A percentile compares a stretch with the other conserved stretches of the same genome.
Conservation (phyloP, 2,797 vertebrate species). For the Acanthis flammea region DNA sequence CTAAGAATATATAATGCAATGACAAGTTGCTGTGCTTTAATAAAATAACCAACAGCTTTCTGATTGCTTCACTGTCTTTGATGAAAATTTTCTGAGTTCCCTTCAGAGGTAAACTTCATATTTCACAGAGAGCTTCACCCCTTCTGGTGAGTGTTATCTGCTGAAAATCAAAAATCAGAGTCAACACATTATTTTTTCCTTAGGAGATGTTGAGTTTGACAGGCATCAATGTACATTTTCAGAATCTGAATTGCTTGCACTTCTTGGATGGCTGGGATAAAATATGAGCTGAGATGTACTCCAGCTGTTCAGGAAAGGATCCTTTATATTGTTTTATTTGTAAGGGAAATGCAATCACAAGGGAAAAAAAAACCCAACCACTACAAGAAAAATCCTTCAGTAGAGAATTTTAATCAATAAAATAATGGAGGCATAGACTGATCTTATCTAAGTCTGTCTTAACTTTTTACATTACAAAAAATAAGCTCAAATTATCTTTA, state of each 20-base stretch:
- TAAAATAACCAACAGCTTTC: not conserved
- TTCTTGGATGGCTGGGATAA: not conserved
- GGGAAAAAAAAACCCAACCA: fast-evolving
- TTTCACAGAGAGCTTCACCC: not conserved
- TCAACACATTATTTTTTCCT: not conserved
- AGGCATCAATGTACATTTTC: not conserved
- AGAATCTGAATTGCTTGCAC: not conserved
- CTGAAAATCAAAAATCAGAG: not conserved
- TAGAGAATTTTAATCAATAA: not conserved
- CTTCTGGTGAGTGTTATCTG: not conserved
- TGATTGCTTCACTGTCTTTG: not conserved
- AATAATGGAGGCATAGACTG: not conserved
- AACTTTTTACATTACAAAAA: not conserved
- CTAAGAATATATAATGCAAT: not conserved
- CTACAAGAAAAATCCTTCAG: not conserved
- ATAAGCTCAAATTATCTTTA: not conserved
- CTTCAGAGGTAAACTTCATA: not conserved
- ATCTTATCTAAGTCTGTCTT: not conserved
- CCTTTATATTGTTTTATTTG: not conserved
- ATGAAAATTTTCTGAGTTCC: not conserved
- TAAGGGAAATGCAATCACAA: not conserved
- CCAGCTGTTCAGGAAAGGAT: not conserved
- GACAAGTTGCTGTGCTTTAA: not conserved
- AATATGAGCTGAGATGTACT: not conserved
- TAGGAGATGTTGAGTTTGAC: not conserved